Evolutionary conservation across 2,113 vertebrate genomes (phyloP).

Genomic region (Spea bombifrons): DNA sequence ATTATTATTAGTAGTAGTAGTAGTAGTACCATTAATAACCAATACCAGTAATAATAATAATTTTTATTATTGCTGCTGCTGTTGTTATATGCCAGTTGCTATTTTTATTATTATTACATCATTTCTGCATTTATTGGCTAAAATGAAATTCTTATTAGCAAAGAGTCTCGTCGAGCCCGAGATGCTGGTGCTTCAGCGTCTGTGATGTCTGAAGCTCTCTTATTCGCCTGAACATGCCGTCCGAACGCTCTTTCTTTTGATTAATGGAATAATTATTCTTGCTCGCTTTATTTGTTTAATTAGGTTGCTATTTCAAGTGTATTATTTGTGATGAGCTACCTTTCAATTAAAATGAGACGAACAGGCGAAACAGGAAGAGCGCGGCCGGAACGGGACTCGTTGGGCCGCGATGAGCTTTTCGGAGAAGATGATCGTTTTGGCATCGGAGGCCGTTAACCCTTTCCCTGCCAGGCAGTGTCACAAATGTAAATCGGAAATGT

Average conservation of each 20-base stretch:
- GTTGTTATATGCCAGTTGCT: too few species aligned
- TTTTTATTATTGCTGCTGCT: too few species aligned
- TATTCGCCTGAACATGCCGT: slow-evolving; percentile 6
- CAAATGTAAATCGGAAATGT: too few species aligned
- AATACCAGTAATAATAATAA: too few species aligned
- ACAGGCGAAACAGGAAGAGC: slow-evolving; percentile 17
- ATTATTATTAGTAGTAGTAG: too few species aligned
- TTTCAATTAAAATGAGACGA: slow-evolving; percentile 42
- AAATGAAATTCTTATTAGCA: background rate
- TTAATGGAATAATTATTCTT: slow-evolving; percentile 28
- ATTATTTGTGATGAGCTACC: slow-evolving; percentile 32
- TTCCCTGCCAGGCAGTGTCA: background rate
- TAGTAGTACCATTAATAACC: too few species aligned
- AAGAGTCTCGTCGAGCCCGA: background rate
- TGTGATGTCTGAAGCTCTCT: background rate
- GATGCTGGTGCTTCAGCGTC: background rate
- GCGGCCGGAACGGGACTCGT: slow-evolving; percentile 2
- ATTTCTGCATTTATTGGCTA: too few species aligned
- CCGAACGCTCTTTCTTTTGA: slow-evolving; percentile 17
- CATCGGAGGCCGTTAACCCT: slow-evolving; percentile 1
- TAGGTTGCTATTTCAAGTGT: slow-evolving; percentile 36
- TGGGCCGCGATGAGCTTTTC: slow-evolving; percentile 14
- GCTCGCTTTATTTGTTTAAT: slow-evolving; percentile 37
- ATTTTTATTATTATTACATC: too few species aligned
- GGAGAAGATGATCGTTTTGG: slow-evolving; percentile 10